These are phyloP conservation scores for Lepidonotus clava DNA, from an alignment of 2,888 invertebrate genomes.

Conservation along the genomic window DNA sequence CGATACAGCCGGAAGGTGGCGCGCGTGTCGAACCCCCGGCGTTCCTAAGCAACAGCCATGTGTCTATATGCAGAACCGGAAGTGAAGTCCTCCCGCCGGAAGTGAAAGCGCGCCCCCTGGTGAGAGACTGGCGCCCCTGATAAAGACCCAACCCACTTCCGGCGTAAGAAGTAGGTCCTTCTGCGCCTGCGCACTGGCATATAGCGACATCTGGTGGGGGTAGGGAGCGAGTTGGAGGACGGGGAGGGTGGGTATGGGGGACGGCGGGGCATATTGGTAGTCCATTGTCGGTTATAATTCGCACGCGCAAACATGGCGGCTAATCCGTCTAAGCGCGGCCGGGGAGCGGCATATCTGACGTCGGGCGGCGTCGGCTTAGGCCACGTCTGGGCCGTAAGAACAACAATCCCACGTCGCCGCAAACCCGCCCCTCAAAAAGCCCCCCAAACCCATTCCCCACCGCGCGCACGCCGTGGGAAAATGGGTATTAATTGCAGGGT, in stretches of 20 bases:
- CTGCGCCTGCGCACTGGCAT: no score
- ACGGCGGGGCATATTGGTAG: neutral
- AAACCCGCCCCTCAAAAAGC: neutral
- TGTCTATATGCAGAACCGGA: neutral
- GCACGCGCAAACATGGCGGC: neutral
- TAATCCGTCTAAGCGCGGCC: neutral
- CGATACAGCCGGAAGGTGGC: no score
- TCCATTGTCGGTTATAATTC: conserved; percentile 21
- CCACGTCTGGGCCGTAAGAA: conserved; percentile 22
- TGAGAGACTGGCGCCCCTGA: no score
- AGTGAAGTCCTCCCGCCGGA: neutral
- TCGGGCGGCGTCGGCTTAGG: conserved; percentile 34
- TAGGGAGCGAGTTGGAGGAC: neutral
- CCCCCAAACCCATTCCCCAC: neutral
- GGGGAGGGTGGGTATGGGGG: neutral
- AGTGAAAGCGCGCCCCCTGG: neutral
- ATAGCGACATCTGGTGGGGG: no score
- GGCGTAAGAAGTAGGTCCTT: no score
- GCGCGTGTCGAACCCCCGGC: no score
- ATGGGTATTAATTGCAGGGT: conserved; percentile 45
- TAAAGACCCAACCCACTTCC: no score
- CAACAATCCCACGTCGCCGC: neutral
- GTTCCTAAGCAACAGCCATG: no score
- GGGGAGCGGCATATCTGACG: neutral
- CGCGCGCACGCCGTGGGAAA: conserved; percentile 15